Base-by-base conservation (phyloP, 1,140 invertebrate genomes). In the Holotrichia oblita region DNA sequence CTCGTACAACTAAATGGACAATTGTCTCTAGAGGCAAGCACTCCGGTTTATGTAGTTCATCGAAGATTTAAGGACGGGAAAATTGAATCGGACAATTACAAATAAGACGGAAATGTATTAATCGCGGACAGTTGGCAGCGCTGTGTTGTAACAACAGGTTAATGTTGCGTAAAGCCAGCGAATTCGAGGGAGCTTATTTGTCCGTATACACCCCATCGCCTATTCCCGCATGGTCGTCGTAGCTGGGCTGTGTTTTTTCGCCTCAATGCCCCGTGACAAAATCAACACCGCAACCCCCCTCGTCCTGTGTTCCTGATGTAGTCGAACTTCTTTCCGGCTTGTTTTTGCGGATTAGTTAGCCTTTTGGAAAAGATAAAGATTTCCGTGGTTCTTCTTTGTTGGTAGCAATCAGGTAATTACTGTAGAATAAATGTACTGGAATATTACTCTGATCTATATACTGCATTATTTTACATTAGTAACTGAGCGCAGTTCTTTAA, bases 131-230 rank as follows among this genome's bases (percentile, higher is more conserved):
- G 73, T 79, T 80, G 76, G 59, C 42, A 59, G 61, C 64, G 42
- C 81, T 81, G 80, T 40, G 76, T 79, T 81, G 72, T 79, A 82
- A 83, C 82, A 83, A 82, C 81, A 81, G 82, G 82, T 83, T 83
- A 83, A 83, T 83, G 82, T 83, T 79, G 81, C 81, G 82, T 83
- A 81, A 83, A 83, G 81, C 78, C 81, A 79, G 64, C 76, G 77
- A n/a, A n/a, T 79, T 79, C 80, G 78, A 79, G 79, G 61, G 61
- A 64, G 76, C 80, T 81, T 79, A 82, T 82, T 81, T 80, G 79
- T 80, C 76, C 77, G 61, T 24, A n/a, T n/a, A 48, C 73, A 41
- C 77, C 42, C 64, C 73, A 64, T 73, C 76, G 48, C 59, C 48
- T 34, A 74, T 34, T 72, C 61, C 61, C 73, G 59, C 73, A n/a